Evolutionary conservation across 2,113 vertebrate genomes (phyloP).

Genomic region (Danio rerio): GRCz12tu NC_133190.1:17409501-17410000

Average conservation of each 20-base stretch:
- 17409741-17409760: not conserved
- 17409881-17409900: no score
- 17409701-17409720: not conserved
- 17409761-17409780: no score
- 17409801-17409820: no score
- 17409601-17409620: not conserved
- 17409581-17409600: conserved; percentile 10
- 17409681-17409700: not conserved
- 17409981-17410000: no score
- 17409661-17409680: not conserved
- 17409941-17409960: no score
- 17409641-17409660: not conserved
- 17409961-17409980: no score
- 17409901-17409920: no score
- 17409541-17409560: conserved; percentile 13
- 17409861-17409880: no score
- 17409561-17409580: conserved; percentile 1
- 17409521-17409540: conserved; percentile 55
- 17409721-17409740: not conserved
- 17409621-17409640: not conserved
- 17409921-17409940: no score
- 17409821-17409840: no score
- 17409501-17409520: conserved; percentile 67
- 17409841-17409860: no score
- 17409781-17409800: no score